Conservation (phyloP, 1,140 invertebrate genomes). For the Lordiphosa stackelbergi region DNA sequence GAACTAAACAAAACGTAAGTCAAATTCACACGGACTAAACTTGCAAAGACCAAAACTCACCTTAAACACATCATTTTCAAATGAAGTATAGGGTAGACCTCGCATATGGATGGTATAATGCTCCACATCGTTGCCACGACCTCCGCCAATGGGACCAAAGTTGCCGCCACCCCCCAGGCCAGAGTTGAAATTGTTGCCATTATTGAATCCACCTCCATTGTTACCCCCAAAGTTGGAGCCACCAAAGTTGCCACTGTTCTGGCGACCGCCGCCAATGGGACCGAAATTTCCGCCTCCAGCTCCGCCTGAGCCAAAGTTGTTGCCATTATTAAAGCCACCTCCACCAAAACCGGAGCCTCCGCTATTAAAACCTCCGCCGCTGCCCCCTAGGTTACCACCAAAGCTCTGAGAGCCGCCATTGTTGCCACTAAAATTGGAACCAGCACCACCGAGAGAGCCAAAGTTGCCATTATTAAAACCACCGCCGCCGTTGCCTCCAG, state of each 20-base stretch:
- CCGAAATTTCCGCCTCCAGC: constrained; percentile 42
- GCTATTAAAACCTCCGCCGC: constrained; percentile 34
- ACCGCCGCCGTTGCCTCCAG: constrained; percentile 36
- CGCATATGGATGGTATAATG: constrained; percentile 71
- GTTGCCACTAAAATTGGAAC: constrained; percentile 52
- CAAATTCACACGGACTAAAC: neutral
- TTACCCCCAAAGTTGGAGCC: constrained; percentile 42
- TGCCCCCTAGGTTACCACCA: constrained; percentile 24
- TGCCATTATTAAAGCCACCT: constrained; percentile 39
- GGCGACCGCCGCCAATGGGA: constrained; percentile 49
- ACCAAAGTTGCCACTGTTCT: constrained; percentile 44
- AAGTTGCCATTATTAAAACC: constrained; percentile 44
- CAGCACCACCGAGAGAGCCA: constrained; percentile 18
- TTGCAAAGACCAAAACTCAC: constrained; percentile 21
- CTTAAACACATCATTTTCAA: constrained; percentile 74
- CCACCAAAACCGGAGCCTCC: constrained; percentile 44
- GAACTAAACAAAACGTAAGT: constrained; percentile 46
- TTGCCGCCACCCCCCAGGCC: constrained; percentile 40
- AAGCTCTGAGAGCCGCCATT: constrained; percentile 46
- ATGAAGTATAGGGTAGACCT: constrained; percentile 71
- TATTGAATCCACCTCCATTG: constrained; percentile 38
- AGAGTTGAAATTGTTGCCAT: constrained; percentile 33
- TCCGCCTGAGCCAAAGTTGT: constrained; percentile 37
- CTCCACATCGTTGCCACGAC: constrained; percentile 53
- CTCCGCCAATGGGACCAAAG: constrained; percentile 58